phyloP scores from a whole-genome alignment of 2,113 vertebrate genomes.

The Caranx ignobilis region DNA sequence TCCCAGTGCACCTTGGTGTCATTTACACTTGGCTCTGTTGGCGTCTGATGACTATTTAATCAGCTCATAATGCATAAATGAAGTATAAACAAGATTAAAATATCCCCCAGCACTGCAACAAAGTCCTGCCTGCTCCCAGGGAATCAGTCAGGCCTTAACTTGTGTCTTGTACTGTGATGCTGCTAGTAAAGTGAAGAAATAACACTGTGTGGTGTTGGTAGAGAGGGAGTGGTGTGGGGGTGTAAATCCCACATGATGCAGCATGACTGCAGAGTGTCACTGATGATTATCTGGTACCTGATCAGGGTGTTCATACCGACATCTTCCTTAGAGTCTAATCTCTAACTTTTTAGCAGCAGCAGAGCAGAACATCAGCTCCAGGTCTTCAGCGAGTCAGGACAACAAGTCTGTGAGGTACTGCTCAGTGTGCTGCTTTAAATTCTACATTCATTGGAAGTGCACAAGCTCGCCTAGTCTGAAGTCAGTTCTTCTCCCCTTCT shows the following conservation, averaged over 20 bases:
- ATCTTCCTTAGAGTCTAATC: not conserved
- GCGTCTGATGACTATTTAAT: not conserved
- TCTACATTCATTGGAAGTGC: not conserved
- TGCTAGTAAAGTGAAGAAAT: not conserved
- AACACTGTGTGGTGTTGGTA: not conserved
- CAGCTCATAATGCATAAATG: not conserved
- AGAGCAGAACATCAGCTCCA: slow-evolving; percentile 52
- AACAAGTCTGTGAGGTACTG: slow-evolving; percentile 70
- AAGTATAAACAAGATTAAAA: not conserved
- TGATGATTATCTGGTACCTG: not conserved
- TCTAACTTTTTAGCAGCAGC: slow-evolving; percentile 36
- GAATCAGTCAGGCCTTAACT: no score
- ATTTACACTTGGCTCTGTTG: not conserved
- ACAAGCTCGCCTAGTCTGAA: not conserved
- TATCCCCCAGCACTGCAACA: not conserved
- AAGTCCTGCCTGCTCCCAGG: not conserved
- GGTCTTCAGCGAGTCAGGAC: slow-evolving; percentile 57
- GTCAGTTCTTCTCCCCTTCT: not conserved
- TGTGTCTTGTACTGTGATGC: not conserved
- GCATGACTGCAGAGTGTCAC: not conserved
- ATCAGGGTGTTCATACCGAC: not conserved
- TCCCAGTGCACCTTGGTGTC: not conserved
- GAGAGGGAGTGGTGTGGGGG: not conserved
- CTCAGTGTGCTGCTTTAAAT: not conserved
- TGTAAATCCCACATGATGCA: not conserved